Conservation (phyloP, 1,140 invertebrate species). For the Anoplophora glabripennis region DNA sequence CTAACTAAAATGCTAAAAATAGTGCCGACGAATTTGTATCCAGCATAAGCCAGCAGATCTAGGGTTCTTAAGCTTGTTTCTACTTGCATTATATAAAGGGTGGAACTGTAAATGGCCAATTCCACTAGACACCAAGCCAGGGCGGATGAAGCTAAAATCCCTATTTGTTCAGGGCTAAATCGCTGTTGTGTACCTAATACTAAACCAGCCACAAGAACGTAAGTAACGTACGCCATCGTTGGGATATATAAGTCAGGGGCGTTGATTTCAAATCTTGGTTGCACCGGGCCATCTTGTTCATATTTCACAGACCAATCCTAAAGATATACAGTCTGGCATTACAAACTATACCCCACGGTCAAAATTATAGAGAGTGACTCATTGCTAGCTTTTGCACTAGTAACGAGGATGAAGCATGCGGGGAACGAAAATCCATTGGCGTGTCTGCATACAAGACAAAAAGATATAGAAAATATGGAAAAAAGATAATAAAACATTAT, state of each 20-base stretch:
- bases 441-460: too few relatives aligned
- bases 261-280: slow-evolving; percentile 93
- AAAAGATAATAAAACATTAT: too few relatives aligned
- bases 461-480: too few relatives aligned
- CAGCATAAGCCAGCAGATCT: slow-evolving; percentile 88
- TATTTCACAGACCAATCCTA: slow-evolving; percentile 97
- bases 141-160: slow-evolving; percentile 90
- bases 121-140: slow-evolving; percentile 92
- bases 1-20: slow-evolving; percentile 75
- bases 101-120: slow-evolving; percentile 78
- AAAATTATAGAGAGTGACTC: too few relatives aligned
- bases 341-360: too few relatives aligned
- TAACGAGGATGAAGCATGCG: too few relatives aligned
- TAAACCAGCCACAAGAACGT: slow-evolving; percentile 87
- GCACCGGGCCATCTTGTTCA: slow-evolving; percentile 85
- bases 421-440: too few relatives aligned
- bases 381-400: too few relatives aligned
- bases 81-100: slow-evolving; percentile 88
- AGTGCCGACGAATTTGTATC: slow-evolving; percentile 97
- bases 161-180: slow-evolving; percentile 92
- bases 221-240: slow-evolving; percentile 96
- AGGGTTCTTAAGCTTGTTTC: slow-evolving; percentile 82
- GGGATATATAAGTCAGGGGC: slow-evolving; percentile 99
- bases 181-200: slow-evolving; percentile 75
- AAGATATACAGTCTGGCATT: slow-evolving; percentile 16